Evolutionary conservation across 1,140 invertebrate genomes (phyloP), one percentile per base, ranked within the genome.

Genomic region (Drosophila kikkawai): DNA sequence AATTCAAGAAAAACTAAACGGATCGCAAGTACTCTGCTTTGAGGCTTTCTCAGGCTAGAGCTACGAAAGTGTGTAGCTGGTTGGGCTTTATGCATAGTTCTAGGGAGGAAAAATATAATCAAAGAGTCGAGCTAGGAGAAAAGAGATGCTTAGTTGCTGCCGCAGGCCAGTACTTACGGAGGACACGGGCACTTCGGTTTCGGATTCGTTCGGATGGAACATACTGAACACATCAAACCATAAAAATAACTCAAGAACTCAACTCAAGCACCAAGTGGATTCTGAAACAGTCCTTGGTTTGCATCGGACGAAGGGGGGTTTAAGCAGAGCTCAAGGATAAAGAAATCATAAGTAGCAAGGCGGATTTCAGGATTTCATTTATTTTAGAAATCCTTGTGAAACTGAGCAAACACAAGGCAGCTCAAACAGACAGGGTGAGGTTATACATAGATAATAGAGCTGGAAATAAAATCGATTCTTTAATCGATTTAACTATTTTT

Each of bases 81-180:
- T 68, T 53, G 29, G 45, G 36, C 9, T 44, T 69, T 58, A 71
- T 59, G 65, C 44, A 59, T 29, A 48, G 32, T 42, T 26, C 44
- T 73, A 51, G 17, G 55, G 19, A 60, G 42, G 47, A 22, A 34
- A 51, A 71, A 56, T 58, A n/a, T 19, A 50, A 13, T 60, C 22
- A 74, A 73, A 37, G 17, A 73, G 32, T 59, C 69, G 69, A 73
- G 68, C 67, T 61, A 73, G 67, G 55, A 73, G 67, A 73, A 73
- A 71, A 44, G 34, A 13, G 11, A 29, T 3, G 22, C 45, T 48
- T 41, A 13, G 22, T 66, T 37, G 34, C 26, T 36, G 65, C 42
- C 32, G 41, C 63, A 45, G 41, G 58, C 51, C 53, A 39, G 53
- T 74, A 74, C 70, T 74, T 74, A 74, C 70, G 45, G 65, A 69